Evolutionary conservation across 37 sponge, comb jelly and placozoan genomes (phyloP).

Genomic region (Amphimedon queenslandica): DNA sequence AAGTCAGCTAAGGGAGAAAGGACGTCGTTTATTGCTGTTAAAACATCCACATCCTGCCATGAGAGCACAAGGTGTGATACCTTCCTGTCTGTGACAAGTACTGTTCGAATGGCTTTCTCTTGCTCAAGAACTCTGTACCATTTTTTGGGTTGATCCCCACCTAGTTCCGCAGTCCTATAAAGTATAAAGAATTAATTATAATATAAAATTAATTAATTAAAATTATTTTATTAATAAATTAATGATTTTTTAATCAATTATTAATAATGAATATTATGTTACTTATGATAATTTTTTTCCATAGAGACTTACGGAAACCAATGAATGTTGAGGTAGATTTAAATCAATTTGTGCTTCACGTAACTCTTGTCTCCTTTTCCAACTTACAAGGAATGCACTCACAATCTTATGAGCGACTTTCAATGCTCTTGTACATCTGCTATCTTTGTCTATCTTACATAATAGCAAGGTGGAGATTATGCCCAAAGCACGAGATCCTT

Average conservation of each 20-base stretch:
- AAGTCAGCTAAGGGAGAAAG: constrained; percentile 13
- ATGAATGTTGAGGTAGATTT: not conserved
- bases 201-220: too few species aligned
- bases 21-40: constrained; percentile 7
- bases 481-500: constrained; percentile 1
- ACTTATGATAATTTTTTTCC: too few species aligned
- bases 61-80: constrained; percentile 9
- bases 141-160: constrained; percentile 30
- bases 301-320: not conserved
- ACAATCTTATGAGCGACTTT: not conserved
- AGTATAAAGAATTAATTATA: too few species aligned
- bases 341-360: not conserved
- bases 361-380: not conserved
- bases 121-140: too few species aligned
- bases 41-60: constrained; percentile 19
- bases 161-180: constrained; percentile 13
- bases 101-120: too few species aligned
- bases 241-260: too few species aligned
- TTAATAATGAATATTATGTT: too few species aligned
- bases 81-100: too few species aligned
- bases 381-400: not conserved
- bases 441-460: constrained; percentile 5
- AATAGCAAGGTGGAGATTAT: constrained; percentile 28
- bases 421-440: not conserved
- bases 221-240: too few species aligned